A percentile compares a stretch with the other conserved stretches of the same genome.
Evolutionary conservation across 2,113 vertebrate genomes (phyloP).

Genomic region (Pelvicachromis taeniatus): DNA sequence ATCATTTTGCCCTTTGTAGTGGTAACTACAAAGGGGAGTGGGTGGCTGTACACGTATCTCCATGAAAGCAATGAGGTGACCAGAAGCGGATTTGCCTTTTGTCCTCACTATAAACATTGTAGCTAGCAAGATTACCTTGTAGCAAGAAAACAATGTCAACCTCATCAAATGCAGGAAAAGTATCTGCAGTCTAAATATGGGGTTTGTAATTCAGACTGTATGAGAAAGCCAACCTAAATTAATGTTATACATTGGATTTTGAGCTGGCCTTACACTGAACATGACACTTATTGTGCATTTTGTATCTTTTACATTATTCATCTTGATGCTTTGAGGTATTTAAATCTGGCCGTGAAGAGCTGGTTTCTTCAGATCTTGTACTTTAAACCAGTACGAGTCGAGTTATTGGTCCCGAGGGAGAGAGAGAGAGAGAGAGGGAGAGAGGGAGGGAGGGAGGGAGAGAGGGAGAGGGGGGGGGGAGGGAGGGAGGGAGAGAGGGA

Average conservation of each 20-base stretch:
- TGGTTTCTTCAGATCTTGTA: too few species aligned
- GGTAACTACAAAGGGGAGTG: too few species aligned
- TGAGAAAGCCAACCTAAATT: background rate
- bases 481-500: too few species aligned
- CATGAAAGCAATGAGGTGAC: background rate
- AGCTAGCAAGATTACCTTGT: fast-evolving
- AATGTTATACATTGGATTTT: background rate
- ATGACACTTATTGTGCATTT: background rate
- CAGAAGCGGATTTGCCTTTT: background rate
- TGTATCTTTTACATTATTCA: background rate
- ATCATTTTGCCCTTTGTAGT: background rate
- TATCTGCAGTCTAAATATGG: background rate
- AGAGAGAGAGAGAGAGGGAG: too few species aligned
- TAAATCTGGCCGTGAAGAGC: too few species aligned
- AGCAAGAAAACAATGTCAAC: background rate
- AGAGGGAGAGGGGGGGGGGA: too few species aligned
- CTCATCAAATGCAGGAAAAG: background rate
- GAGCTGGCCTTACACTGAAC: background rate
- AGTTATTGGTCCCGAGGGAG: too few species aligned
- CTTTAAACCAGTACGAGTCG: too few species aligned
- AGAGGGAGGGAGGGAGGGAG: too few species aligned
- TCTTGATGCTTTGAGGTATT: background rate
- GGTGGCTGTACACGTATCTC: background rate
- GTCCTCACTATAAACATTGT: background rate
- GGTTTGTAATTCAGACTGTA: background rate